Base-by-base conservation (phyloP, 2,113 vertebrate genomes). In the Xenopus laevis region DNA sequence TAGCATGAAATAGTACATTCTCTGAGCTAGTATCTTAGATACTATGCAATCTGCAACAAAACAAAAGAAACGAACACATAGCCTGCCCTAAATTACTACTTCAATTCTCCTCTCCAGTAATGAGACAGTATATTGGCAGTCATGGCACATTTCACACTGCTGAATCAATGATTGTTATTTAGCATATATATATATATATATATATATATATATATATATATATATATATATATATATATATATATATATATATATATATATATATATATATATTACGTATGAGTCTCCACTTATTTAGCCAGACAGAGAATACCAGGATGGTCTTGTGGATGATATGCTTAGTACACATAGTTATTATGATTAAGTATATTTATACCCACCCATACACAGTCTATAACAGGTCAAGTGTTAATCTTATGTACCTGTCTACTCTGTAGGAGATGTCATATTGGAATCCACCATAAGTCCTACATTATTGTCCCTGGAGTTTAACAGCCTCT, bases 41-140 rank as follows among this genome's bases (percentile, higher is more conserved):
- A 33, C 30, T 33, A 3, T 33, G 30, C 30, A 33, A 33, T 33
- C 52, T 55, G 52, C 52, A 7, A 7, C 52, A 55, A n/a, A 55
- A 55, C 52, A 17, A 55, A 55, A 13, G 16, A n/a, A 17, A 55
- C 7, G 17, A 3, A 15, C 16, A 55, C 1, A n/a, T 17, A 55
- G 12, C 6, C 15, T n/a, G 81, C 65, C 67, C 81, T 81, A 71
- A 74, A 84, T 87, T 85, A 86, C 83, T 83, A 83, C 87, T 86
- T 85, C 82, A 66, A 84, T 88, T 81, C 83, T 83, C 77, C 79
- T 81, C 71, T 79, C 71, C 44, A 79, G 71, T 81, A 83, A 82
- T 82, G 79, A 80, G 57, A 76, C 82, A 84, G 85, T 83, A 86
- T 78, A 58, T 44, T 62, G 80, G 78, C 75, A 81, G 80, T 58